These are phyloP conservation scores for Helobdella robusta DNA, from an alignment of 2,888 invertebrate species.

Conservation along the genomic window DNA sequence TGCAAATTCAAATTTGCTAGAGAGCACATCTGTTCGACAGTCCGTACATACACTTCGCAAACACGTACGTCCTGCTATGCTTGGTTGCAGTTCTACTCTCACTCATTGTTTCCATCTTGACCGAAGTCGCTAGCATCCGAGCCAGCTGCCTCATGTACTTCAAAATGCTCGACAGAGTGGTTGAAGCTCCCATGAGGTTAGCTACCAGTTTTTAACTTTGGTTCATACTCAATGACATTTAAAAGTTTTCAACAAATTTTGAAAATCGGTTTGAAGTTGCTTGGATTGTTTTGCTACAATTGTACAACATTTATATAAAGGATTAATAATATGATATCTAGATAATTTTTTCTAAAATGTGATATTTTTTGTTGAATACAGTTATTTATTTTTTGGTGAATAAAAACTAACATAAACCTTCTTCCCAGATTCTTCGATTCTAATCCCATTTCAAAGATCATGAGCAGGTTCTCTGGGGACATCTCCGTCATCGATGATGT, in stretches of 20 bases:
- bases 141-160: constrained; percentile 63
- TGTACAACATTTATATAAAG: not conserved
- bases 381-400: too few relatives aligned
- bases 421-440: constrained; percentile 46
- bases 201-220: constrained; percentile 17
- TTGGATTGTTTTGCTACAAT: not conserved
- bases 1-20: too few relatives aligned
- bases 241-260: not conserved
- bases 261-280: not conserved
- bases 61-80: constrained; percentile 7
- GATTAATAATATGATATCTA: too few relatives aligned
- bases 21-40: too few relatives aligned
- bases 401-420: too few relatives aligned
- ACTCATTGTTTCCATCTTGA: constrained; percentile 18
- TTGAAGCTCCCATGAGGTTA: constrained; percentile 58
- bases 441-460: constrained; percentile 43
- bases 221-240: not conserved
- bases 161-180: constrained; percentile 60
- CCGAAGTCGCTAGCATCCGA: constrained; percentile 42
- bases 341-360: too few relatives aligned
- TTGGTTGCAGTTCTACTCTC: constrained; percentile 1
- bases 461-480: constrained; percentile 46
- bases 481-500: constrained; percentile 45
- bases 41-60: too few relatives aligned
- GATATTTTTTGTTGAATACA: too few relatives aligned